Conservation (phyloP, 2,113 vertebrate genomes). For the Tachysurus vachellii region DNA sequence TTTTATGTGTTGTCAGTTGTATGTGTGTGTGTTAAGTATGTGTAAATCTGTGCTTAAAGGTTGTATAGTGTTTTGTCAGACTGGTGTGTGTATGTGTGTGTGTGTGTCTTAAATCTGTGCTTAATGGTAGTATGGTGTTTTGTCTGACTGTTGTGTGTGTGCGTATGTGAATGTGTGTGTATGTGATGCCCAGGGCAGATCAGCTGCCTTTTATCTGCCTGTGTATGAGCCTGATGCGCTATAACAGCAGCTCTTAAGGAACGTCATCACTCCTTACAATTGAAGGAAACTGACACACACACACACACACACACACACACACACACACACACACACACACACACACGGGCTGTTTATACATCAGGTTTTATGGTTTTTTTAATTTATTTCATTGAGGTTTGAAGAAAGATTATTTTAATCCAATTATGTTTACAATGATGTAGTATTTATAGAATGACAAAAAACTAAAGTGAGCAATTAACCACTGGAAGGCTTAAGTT, state of each 20-base stretch:
- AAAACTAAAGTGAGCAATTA: neutral
- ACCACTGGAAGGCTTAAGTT: neutral
- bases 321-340: neutral
- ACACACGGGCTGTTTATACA: neutral
- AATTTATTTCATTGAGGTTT: neutral
- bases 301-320: neutral
- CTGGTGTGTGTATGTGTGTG: neutral
- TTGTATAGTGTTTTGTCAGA: no score
- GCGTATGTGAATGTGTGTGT: neutral
- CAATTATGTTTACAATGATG: neutral
- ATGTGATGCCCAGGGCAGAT: neutral
- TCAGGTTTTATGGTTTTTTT: neutral
- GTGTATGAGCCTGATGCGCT: neutral
- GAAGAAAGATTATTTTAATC: neutral
- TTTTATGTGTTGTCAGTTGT: no score
- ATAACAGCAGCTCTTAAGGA: constrained; percentile 38
- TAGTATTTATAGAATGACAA: neutral
- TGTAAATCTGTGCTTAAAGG: neutral
- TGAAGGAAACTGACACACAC: neutral
- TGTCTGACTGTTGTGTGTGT: neutral
- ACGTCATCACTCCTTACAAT: constrained; percentile 7
- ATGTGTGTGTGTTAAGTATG: neutral
- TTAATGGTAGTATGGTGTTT: neutral
- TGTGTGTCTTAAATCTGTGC: neutral
- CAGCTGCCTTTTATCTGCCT: constrained; percentile 27